These are phyloP conservation scores for Lasioglossum malachurum DNA, from an alignment of 2,888 invertebrate genomes.

Conservation along the genomic window DNA sequence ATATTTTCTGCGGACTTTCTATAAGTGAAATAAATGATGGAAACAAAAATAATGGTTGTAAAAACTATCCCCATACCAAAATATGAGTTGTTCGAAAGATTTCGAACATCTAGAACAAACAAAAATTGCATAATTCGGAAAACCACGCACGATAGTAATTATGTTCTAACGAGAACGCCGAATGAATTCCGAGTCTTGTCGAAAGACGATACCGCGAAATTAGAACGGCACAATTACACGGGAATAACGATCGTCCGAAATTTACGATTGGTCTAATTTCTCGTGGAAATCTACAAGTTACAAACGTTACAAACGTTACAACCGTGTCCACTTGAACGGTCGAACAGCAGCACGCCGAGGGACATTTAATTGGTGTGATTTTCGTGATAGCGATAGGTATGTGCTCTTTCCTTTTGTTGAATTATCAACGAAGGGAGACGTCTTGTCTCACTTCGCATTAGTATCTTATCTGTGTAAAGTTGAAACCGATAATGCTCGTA, in stretches of 20 bases:
- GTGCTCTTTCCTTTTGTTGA: slow-evolving; percentile 53
- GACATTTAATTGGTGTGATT: slow-evolving; percentile 11
- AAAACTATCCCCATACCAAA: background rate
- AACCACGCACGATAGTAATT: no score
- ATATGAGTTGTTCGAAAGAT: background rate
- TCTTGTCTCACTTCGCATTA: slow-evolving; percentile 53
- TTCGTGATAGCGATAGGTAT: slow-evolving; percentile 11
- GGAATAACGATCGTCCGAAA: background rate
- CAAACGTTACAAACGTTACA: background rate
- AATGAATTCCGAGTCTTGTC: background rate
- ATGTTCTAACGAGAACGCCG: background rate
- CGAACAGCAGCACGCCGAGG: background rate
- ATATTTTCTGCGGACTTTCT: background rate
- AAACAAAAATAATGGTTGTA: background rate
- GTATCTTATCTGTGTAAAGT: slow-evolving; percentile 68
- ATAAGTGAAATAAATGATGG: background rate
- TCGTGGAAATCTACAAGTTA: background rate
- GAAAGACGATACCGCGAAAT: background rate
- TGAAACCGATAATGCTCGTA: slow-evolving; percentile 59
- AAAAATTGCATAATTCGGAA: no score
- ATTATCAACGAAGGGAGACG: slow-evolving; percentile 59
- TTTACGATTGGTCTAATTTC: background rate
- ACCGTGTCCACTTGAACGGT: background rate
- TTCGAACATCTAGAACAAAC: background rate
- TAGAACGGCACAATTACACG: background rate